Evolutionary conservation across 1,140 invertebrate genomes (phyloP), one percentile per base, ranked within the genome.

Genomic region (Trichoplusia ni): DNA sequence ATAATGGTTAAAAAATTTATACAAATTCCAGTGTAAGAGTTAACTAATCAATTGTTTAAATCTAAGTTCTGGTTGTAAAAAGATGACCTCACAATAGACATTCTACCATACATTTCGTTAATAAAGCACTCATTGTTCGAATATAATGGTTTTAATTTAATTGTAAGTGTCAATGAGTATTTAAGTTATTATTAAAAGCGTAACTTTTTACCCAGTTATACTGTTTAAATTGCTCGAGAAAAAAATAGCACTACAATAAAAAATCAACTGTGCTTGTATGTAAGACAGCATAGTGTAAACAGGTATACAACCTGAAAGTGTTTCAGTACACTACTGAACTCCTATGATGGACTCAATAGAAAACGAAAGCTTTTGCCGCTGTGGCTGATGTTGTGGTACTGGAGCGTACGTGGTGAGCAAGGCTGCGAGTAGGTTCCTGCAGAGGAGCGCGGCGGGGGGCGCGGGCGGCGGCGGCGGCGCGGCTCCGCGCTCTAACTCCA

Each of bases 261-360:
- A n/a, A n/a, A n/a, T n/a, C n/a, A n/a, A n/a, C n/a, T n/a, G n/a
- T n/a, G n/a, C n/a, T n/a, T n/a, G n/a, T n/a, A n/a, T n/a, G n/a
- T n/a, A n/a, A n/a, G n/a, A n/a, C n/a, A n/a, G n/a, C n/a, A n/a
- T n/a, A n/a, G n/a, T n/a, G n/a, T n/a, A n/a, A n/a, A n/a, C n/a
- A n/a, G n/a, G n/a, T 35, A 8, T 33, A 63, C 37, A 46, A 2
- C 33, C 7, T 11, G 23, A 35, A 46, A 1, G 11, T 8, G 9
- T 11, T 11, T 23, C 8, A 27, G 23, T 21, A 8, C 31, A 51
- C 71, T 79, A 92, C 65, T 86, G 89, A 2, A 92, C 84, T 8
- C 92, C 92, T 64, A 93, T 92, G 64, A 93, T 93, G n/a, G 92
- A 92, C 71, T 93, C 92, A 13, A 93, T 93, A 23, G 92, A 92